Percentiles rank a stretch among this genome's conserved stretches.
Evolutionary conservation across 1,140 invertebrate species (phyloP).

Genomic region (Drosophila equinoxialis): DNA sequence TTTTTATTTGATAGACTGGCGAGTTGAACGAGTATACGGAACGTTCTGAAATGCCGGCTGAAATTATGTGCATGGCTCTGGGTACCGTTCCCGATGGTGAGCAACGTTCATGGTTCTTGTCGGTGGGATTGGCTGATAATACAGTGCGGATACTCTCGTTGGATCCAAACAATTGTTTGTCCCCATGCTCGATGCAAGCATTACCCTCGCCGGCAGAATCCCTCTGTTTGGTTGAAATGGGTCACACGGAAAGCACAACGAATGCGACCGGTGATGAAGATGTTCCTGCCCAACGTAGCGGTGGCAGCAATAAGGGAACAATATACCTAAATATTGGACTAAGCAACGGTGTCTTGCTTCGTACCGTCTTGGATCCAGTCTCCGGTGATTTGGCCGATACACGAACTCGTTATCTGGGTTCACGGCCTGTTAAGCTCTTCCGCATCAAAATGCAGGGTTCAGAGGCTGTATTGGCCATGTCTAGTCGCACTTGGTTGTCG

Average conservation of each 20-base stretch:
- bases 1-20: conserved; percentile 89
- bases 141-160: conserved; percentile 99
- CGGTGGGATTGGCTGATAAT: conserved; percentile 97
- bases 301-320: conserved; percentile 86
- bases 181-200: conserved; percentile 97
- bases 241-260: conserved; percentile 84
- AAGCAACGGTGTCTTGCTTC: conserved; percentile 97
- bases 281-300: conserved; percentile 57
- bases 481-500: conserved; percentile 98
- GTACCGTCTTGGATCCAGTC: conserved; percentile 98
- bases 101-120: conserved; percentile 97
- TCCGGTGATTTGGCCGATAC: conserved; percentile 99
- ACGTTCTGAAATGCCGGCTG: conserved; percentile 96
- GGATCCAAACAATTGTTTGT: conserved; percentile 96
- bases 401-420: conserved; percentile 97
- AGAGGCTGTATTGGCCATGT: conserved; percentile 98
- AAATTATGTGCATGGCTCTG: conserved; percentile 99
- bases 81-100: conserved; percentile 97
- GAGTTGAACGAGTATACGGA: conserved; percentile 99
- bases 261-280: conserved; percentile 83
- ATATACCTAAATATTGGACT: conserved; percentile 99
- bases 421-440: conserved; percentile 97
- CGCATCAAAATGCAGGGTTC: conserved; percentile 97
- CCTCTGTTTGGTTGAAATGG: conserved; percentile 96
- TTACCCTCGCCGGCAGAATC: conserved; percentile 98